A percentile compares a stretch with the other conserved stretches of the same genome.
phyloP scores from a whole-genome alignment of 2,888 invertebrate genomes.

The Volucella bombylans region DNA sequence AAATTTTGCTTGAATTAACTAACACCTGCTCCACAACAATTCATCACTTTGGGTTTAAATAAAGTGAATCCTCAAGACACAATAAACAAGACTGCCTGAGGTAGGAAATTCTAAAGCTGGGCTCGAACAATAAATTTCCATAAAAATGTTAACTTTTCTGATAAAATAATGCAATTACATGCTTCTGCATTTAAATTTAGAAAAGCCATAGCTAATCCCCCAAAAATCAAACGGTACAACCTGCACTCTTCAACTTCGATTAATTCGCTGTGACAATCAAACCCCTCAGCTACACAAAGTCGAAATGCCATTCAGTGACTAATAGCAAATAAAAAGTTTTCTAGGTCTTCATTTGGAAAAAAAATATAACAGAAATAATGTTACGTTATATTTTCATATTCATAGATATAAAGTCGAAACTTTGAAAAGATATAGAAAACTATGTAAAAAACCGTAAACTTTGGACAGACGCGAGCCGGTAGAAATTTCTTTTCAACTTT shows the following conservation, averaged over 20 bases:
- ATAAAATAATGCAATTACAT: conserved; percentile 4
- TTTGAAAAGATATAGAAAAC: background rate
- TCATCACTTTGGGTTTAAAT: background rate
- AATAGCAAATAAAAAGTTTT: conserved; percentile 25
- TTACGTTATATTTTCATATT: conserved; percentile 49
- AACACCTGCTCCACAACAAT: conserved; percentile 13
- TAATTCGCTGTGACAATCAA: conserved; percentile 8
- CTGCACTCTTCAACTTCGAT: conserved; percentile 16
- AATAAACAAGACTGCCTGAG: background rate
- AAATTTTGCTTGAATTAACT: background rate
- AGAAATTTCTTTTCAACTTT: conserved; percentile 22
- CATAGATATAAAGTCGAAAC: conserved; percentile 17
- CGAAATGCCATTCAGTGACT: conserved; percentile 23
- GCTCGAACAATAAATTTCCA: background rate
- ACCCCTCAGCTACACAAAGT: background rate
- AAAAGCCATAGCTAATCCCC: background rate
- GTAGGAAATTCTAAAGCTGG: background rate
- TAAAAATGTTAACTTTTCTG: background rate
- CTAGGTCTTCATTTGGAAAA: conserved; percentile 41
- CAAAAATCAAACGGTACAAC: conserved; percentile 26
- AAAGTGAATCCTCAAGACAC: no score
- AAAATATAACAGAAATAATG: conserved; percentile 49
- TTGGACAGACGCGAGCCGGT: background rate
- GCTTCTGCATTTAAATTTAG: conserved; percentile 19
- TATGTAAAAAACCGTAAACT: conserved; percentile 11